Evolutionary conservation across 30 jellyfish, hydroid and myxozoan genomes (phyloP), one percentile per base, ranked within the genome.

Genomic region (Turritopsis rubra): DNA sequence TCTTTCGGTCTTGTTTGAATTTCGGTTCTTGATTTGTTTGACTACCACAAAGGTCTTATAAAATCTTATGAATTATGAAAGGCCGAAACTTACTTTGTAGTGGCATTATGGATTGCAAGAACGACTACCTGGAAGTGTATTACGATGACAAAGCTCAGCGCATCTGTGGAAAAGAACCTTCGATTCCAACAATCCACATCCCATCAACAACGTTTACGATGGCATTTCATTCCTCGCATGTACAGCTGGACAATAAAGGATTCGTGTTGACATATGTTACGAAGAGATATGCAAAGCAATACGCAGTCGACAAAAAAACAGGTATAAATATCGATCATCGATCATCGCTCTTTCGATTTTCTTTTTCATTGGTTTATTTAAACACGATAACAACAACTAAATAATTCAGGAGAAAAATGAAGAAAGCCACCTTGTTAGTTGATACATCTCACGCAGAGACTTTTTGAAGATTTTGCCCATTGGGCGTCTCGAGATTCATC

Each of bases 201-300:
- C 88, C 87, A 4, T 83, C 89, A n/a, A 71, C 79, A 27, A 79
- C 26, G 60, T 91, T 91, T 23, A 80, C 93, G 1, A 52, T 83
- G 71, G 73, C 82, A 16, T 91, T 91, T 66, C 92, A 78, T 72
- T 91, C 98, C 4, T 84, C 91, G 52, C 81, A 85, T 52, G 71
- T 75, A 52, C 77, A 81, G 86, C 18, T 72, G 30, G 84, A 85
- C 5, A 87, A 89, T 19, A 70, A 72, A 22, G 98, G 98, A 1
- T 91, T 91, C 85, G 96, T 91, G 7, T 24, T 91, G 85, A 87
- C 96, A 7, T 91, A 23, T 53, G 83, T 84, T 52, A 83, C 96
- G 54, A 84, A 85, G 70, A 75, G 84, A 30, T 85, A 31, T 25
- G 86, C 86, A 17, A 28, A 68, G 0, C 72, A 65, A 53, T n/a